Base-by-base conservation (phyloP, 1,140 invertebrate genomes). In the Muscidifurax raptorellus region DNA sequence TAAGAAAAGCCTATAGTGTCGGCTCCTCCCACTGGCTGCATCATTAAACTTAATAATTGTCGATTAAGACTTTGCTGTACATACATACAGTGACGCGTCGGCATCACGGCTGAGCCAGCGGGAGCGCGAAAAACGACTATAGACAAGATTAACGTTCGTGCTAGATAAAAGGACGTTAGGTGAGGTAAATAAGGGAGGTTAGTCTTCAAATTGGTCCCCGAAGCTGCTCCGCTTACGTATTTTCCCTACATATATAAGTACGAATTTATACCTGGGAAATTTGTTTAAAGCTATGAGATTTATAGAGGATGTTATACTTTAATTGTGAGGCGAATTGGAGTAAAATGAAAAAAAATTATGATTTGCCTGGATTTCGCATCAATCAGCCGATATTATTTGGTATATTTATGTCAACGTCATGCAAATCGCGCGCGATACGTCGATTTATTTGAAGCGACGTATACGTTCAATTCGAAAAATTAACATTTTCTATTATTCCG, bases 71-170 rank as follows among this genome's bases (percentile, higher is more conserved):
- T 40, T 74, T 74, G 13, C 44, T 13, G 13, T 18, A 18, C 15
- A 40, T 47, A 52, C 1, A 67, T n/a, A 15, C 18, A 36, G 71
- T 5, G 25, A 15, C 25, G 15, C 12, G 71, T 15, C 30, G 30
- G 30, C 30, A 36, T 30, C 36, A 76, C 36, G n/a, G 7, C 22
- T 15, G 18, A 44, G 36, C 5, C 44, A 47, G 74, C 25, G 10
- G 44, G 74, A 32, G 74, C n/a, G 40, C 25, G 40, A 76, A 44
- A 76, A 76, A 76, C 36, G 74, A 52, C 74, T 76, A n/a, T n/a
- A 28, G n/a, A 52, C n/a, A 1, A 76, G 74, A 76, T 76, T 76
- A 47, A 47, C 40, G 18, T 22, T 22, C 2, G 30, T n/a, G 74
- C 40, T 25, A 22, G 36, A 47, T 27, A 52, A 76, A 76, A 76